Evolutionary conservation across 2,113 vertebrate genomes (phyloP), one percentile per base, ranked within the genome.

Genomic region (Solea solea): DNA sequence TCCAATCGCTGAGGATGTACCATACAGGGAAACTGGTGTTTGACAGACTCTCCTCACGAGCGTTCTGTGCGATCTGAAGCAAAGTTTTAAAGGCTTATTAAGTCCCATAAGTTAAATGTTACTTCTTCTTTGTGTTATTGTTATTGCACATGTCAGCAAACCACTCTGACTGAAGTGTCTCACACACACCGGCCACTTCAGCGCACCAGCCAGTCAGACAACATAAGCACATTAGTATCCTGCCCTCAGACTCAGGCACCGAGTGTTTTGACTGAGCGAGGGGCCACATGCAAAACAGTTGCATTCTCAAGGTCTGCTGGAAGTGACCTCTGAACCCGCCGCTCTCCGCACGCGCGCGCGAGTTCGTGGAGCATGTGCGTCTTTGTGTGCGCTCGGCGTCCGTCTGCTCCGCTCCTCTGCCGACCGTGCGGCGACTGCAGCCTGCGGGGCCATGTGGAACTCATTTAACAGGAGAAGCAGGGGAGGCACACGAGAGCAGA

Each of bases 401-500:
- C 53, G 65, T 65, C 28, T 67, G 78, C 62, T 58, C 21, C 8
- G 39, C 74, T 80, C 65, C 45, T 48, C 45, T 13, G 11, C 45
- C 14, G 45, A 14, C 45, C 45, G 45, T 14, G 45, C 45, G 9
- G 45, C 45, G 14, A 48, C 45, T 10, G 45, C 45, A 76, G 80
- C 76, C 84, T 73, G 81, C 72, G 78, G 86, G 69, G 66, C 83
- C 87, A 89, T 85, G 90, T 86, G 89, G 78, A 88, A 85, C 83
- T 86, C 80, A 87, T 92, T 91, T 88, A 88, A 59, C 73, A 66
- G 72, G 59, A 85, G 76, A 12, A 72, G 72, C 74, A 81, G 64
- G 74, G 80, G 74, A 71, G 73, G 69, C 74, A 42, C 62, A 74
- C 40, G 74, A 77, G 75, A 67, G 72, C n/a, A 11, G 61, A 14